Evolutionary conservation across 2,888 invertebrate genomes (phyloP).

Genomic region (Agonopterix subpropinquella): DNA sequence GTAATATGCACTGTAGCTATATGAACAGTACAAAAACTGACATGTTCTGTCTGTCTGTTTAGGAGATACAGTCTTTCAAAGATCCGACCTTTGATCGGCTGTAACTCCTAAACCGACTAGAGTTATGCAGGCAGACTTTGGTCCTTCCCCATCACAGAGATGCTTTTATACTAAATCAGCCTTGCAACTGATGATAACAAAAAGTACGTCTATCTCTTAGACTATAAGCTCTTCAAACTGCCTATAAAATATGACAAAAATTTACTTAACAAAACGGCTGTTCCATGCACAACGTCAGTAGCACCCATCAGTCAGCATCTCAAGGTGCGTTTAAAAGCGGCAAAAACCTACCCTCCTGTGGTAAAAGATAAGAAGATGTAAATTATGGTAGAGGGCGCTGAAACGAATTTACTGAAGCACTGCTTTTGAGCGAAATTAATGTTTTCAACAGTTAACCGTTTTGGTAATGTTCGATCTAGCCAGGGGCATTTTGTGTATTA

Average conservation of each 20-base stretch:
- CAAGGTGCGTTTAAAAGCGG: constrained; percentile 2
- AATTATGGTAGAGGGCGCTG: constrained; percentile 53
- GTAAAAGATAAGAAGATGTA: constrained; percentile 62
- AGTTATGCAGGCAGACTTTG: too few species aligned
- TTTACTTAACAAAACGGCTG: constrained; percentile 21
- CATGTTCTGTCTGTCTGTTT: too few species aligned
- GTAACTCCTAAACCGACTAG: too few species aligned
- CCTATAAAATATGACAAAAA: constrained; percentile 35
- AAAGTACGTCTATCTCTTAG: too few species aligned
- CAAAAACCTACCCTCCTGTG: constrained; percentile 33
- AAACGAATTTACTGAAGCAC: constrained; percentile 48
- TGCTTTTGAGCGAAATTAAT: constrained; percentile 60
- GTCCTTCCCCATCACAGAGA: too few species aligned
- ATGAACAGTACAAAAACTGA: too few species aligned
- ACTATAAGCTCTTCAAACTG: not conserved
- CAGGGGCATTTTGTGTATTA: not conserved
- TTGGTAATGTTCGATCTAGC: constrained; percentile 23
- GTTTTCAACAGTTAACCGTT: constrained; percentile 26
- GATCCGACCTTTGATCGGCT: too few species aligned
- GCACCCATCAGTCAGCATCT: constrained; percentile 36
- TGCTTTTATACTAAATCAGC: too few species aligned
- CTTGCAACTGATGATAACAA: too few species aligned
- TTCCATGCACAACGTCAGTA: constrained; percentile 22
- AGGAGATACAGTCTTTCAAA: too few species aligned
- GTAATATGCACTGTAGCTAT: too few species aligned